phyloP scores from a whole-genome alignment of 64 coral and sea anemone genomes.

The Stylophora pistillata region DNA sequence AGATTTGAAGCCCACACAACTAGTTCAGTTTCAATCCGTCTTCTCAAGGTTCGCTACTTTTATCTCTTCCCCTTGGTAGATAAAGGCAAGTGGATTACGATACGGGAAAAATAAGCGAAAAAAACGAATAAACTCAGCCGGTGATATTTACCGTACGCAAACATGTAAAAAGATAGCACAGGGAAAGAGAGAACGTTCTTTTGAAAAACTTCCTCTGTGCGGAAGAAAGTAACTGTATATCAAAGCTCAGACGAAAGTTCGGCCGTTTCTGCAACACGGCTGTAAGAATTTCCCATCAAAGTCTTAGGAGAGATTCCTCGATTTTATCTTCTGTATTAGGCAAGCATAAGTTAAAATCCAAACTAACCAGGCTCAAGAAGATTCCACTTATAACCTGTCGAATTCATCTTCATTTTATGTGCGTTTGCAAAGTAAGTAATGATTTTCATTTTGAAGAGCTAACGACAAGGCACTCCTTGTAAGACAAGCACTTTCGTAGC shows the following conservation, averaged over 20 bases:
- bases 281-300: not conserved
- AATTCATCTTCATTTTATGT: not conserved
- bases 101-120: conserved; percentile 17
- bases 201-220: not conserved
- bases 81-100: not conserved
- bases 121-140: not conserved
- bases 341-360: not conserved
- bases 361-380: not conserved
- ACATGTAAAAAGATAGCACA: not conserved
- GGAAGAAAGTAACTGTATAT: not conserved
- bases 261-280: not conserved
- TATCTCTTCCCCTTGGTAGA: not conserved
- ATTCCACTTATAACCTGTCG: not conserved
- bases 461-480: no score
- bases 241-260: not conserved
- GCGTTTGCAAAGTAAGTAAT: not conserved
- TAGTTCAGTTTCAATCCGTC: conserved; percentile 1
- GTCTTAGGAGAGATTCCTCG: not conserved
- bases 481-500: no score
- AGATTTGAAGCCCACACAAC: conserved; percentile 11
- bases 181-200: not conserved
- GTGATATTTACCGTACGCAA: not conserved
- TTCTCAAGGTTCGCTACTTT: not conserved
- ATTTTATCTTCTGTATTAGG: not conserved
- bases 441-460: no score